These are phyloP conservation scores for Limnephilus marmoratus DNA, from an alignment of 2,888 invertebrate species.

Conservation along the genomic window DNA sequence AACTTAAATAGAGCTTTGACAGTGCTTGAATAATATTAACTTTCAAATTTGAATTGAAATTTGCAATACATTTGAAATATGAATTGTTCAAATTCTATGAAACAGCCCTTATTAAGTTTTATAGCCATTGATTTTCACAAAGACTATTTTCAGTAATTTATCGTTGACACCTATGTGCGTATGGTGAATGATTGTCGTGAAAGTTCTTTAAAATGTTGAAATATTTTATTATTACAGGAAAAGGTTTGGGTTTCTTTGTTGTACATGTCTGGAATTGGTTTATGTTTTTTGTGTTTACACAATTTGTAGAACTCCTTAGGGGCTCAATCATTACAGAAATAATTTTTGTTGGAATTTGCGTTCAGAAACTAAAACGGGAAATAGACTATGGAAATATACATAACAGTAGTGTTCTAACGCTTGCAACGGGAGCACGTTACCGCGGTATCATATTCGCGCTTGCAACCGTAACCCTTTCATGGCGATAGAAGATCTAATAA, in stretches of 20 bases:
- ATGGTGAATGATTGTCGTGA: not conserved
- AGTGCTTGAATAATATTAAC: too few relatives aligned
- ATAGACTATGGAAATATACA: too few relatives aligned
- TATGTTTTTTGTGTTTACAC: not conserved
- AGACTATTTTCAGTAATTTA: not conserved
- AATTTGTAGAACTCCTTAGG: not conserved
- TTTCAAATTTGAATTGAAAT: too few relatives aligned
- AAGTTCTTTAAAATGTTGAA: not conserved
- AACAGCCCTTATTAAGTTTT: too few relatives aligned
- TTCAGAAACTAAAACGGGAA: not conserved
- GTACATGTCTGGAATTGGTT: not conserved
- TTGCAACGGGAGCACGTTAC: too few relatives aligned
- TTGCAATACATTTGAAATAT: too few relatives aligned
- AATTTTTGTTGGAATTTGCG: not conserved
- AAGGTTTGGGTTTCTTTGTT: not conserved
- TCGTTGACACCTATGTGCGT: not conserved
- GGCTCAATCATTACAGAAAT: not conserved
- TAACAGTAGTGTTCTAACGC: too few relatives aligned
- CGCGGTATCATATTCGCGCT: too few relatives aligned
- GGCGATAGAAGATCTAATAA: too few relatives aligned
- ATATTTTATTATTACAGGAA: not conserved
- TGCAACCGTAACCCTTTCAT: too few relatives aligned
- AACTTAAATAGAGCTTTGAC: too few relatives aligned
- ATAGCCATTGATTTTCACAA: not conserved
- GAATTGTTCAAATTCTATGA: too few relatives aligned